Evolutionary conservation across 2,888 invertebrate species (phyloP).

Genomic region (Steinernema scapterisci): DNA sequence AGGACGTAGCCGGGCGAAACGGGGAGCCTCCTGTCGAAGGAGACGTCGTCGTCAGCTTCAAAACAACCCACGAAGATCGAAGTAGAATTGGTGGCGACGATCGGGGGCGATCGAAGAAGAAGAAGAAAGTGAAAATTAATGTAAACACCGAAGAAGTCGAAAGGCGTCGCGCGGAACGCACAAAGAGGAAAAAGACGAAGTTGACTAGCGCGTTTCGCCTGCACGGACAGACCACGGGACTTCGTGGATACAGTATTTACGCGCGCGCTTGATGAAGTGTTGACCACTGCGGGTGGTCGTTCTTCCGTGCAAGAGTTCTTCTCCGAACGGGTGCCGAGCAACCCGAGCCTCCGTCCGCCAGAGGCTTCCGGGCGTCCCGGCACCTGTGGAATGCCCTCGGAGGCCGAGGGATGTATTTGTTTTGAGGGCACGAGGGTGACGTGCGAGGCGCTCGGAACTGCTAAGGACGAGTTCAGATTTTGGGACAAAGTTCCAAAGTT

Average conservation of each 20-base stretch:
- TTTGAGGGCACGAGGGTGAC: not conserved
- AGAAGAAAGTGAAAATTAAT: conserved; percentile 15
- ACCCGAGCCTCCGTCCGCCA: no score
- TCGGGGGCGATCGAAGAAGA: not conserved
- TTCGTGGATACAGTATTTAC: not conserved
- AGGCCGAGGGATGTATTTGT: conserved; percentile 1
- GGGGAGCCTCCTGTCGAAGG: no score
- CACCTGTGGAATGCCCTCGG: conserved; percentile 6
- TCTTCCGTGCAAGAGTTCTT: conserved; percentile 1
- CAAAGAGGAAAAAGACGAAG: conserved; percentile 6
- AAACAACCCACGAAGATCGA: no score
- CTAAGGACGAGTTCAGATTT: no score
- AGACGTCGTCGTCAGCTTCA: no score
- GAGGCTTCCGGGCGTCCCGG: no score
- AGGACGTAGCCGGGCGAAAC: no score
- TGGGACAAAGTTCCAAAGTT: no score
- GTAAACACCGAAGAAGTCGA: conserved; percentile 23
- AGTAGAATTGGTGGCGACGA: not conserved
- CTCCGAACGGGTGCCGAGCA: no score
- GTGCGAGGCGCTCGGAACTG: no score
- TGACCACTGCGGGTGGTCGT: not conserved
- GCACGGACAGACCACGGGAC: not conserved
- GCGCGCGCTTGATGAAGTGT: not conserved
- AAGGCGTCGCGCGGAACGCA: not conserved
- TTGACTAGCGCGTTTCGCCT: not conserved